phyloP scores from a whole-genome alignment of 2,113 vertebrate species.

The Stigmatopora argus region DNA sequence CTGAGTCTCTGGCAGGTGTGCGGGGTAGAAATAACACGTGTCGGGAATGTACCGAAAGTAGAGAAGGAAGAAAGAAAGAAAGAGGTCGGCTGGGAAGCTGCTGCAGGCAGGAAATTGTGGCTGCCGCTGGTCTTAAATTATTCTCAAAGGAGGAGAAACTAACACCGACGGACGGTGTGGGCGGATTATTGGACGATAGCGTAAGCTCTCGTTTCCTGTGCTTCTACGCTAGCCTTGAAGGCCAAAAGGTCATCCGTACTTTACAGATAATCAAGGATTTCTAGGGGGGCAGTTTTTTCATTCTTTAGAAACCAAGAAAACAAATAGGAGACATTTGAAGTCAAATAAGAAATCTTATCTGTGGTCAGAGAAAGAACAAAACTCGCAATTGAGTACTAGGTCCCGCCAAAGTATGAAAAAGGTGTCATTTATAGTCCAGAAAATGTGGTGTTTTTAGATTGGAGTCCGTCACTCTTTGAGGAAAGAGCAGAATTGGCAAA shows the following conservation, averaged over 20 bases:
- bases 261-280: neutral
- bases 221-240: neutral
- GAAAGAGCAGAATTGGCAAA: too few species aligned
- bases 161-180: neutral
- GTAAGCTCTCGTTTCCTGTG: neutral
- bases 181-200: neutral
- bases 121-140: neutral
- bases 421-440: too few species aligned
- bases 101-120: neutral
- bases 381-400: too few species aligned
- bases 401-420: too few species aligned
- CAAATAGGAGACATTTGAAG: too few species aligned
- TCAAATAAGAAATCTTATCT: too few species aligned
- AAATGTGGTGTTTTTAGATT: too few species aligned
- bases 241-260: neutral
- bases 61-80: neutral
- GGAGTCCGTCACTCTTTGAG: too few species aligned
- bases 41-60: neutral
- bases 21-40: neutral
- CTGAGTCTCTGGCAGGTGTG: neutral
- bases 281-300: neutral
- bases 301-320: too few species aligned
- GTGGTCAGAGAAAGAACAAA: too few species aligned
- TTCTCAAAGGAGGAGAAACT: neutral
- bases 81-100: neutral